Evolutionary conservation across 2,113 vertebrate genomes (phyloP), one percentile per base, ranked within the genome.

Genomic region (Macquaria ambigua): DNA sequence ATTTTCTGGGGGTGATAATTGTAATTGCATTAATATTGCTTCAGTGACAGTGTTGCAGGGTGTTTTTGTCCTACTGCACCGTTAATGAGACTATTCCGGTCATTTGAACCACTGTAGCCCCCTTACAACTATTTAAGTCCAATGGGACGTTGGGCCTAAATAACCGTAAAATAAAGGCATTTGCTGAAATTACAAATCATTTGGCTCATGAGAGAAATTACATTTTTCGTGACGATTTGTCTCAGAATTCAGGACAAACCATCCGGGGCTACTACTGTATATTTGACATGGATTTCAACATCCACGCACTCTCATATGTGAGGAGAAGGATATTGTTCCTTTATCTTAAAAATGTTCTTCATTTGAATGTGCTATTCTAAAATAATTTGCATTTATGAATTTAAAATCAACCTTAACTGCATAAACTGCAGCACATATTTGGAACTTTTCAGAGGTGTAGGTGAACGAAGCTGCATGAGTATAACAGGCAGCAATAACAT

Each of bases 1-100:
- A 86, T 79, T 89, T 90, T 82, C 78, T 86, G 50, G 62, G 88
- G 81, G 73, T 81, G 75, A 85, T 88, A 71, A 84, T 88, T 90
- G 81, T 82, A 86, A 92, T 89, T 90, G 71, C 58, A 91, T 92
- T 93, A 94, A 73, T 75, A 56, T 74, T 86, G 90, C 89, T 90
- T 89, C 74, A 87, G 37, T 79, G 80, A 63, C 23, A 79, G 74
- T 68, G 86, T 81, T 85, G 79, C 79, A 66, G 83, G 76, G 76
- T 85, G 76, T 91, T 89, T 93, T 81, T 89, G 81, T 90, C 74
- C 74, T 58, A 75, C 31, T 90, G 79, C 81, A 86, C 69, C 66
- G 25, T 85, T 92, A 86, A 93, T 90, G 67, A 85, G 85, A 82
- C 84, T 82, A 81, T 90, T 87, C 48, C 15, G n/a, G 52, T 86